These are phyloP conservation scores for Sebastes steindachneri DNA, from an alignment of 2,797 vertebrate genomes.

Conservation along the genomic window DNA sequence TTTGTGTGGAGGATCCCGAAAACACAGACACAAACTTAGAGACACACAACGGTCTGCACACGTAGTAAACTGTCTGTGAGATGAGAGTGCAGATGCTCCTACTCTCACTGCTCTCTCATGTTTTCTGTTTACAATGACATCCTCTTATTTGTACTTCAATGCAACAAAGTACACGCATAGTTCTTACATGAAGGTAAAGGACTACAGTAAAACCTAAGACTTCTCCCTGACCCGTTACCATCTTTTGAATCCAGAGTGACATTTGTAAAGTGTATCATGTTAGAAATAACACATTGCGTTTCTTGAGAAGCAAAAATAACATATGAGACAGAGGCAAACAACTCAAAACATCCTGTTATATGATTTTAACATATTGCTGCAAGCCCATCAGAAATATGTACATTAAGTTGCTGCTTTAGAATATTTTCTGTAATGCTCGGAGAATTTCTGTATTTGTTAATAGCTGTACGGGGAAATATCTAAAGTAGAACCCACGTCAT, in stretches of 20 bases:
- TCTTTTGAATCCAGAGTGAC: too few species aligned
- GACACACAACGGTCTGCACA: constrained; percentile 3
- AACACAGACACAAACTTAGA: constrained; percentile 13
- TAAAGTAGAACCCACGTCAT: not conserved
- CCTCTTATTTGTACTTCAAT: not conserved
- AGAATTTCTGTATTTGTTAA: not conserved
- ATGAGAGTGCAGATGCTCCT: not conserved
- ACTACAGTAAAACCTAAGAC: not conserved
- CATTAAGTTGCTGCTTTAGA: not conserved
- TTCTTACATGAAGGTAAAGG: not conserved
- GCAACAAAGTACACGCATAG: not conserved
- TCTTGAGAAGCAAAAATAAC: not conserved
- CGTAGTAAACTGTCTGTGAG: not conserved
- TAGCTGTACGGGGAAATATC: not conserved
- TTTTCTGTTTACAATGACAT: not conserved
- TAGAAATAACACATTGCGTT: not conserved
- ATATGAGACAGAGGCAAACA: not conserved
- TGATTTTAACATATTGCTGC: not conserved
- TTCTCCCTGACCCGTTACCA: not conserved
- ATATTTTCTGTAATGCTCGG: not conserved
- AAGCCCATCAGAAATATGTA: not conserved
- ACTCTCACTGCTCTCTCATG: not conserved
- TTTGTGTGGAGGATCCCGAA: constrained; percentile 29
- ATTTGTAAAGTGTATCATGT: not conserved
- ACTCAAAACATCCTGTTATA: not conserved